A percentile compares a stretch with the other conserved stretches of the same genome.
Conservation (phyloP, 2,113 vertebrate species). For the Aphyosemion australe region DNA sequence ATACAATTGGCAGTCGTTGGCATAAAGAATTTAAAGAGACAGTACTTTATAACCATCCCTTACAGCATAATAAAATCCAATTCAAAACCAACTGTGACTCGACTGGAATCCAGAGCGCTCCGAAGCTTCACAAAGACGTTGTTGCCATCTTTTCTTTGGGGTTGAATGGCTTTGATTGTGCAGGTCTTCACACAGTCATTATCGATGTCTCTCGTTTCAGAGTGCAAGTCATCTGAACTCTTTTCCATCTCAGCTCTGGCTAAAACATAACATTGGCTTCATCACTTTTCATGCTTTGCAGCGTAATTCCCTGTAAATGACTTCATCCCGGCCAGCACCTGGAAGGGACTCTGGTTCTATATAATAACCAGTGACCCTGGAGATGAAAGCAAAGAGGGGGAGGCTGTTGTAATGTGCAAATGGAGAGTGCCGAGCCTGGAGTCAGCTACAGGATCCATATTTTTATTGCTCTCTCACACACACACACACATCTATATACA, state of each 20-base stretch:
- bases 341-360: slow-evolving; percentile 33
- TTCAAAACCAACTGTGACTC: not conserved
- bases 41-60: too few relatives aligned
- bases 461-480: not conserved
- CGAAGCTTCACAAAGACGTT: slow-evolving; percentile 6
- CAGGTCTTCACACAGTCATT: slow-evolving; percentile 10
- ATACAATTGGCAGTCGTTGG: too few relatives aligned
- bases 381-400: slow-evolving; percentile 17
- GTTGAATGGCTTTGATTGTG: slow-evolving; percentile 18
- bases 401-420: slow-evolving; percentile 45
- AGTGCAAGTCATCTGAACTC: slow-evolving; percentile 22
- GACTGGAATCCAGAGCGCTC: not conserved
- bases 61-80: not conserved
- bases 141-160: slow-evolving; percentile 12
- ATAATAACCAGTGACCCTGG: slow-evolving; percentile 33
- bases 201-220: slow-evolving; percentile 12
- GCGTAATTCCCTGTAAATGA: slow-evolving; percentile 31
- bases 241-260: not conserved
- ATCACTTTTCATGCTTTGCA: slow-evolving; percentile 47
- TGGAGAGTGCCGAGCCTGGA: slow-evolving; percentile 28
- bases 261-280: slow-evolving; percentile 35
- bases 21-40: too few relatives aligned
- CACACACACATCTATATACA: not conserved
- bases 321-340: slow-evolving; percentile 12
- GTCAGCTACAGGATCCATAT: slow-evolving; percentile 29